A percentile compares a stretch with the other conserved stretches of the same genome.
These are phyloP conservation scores for Mythimna vitellina DNA, from an alignment of 2,888 invertebrate genomes.

Conservation along the genomic window DNA sequence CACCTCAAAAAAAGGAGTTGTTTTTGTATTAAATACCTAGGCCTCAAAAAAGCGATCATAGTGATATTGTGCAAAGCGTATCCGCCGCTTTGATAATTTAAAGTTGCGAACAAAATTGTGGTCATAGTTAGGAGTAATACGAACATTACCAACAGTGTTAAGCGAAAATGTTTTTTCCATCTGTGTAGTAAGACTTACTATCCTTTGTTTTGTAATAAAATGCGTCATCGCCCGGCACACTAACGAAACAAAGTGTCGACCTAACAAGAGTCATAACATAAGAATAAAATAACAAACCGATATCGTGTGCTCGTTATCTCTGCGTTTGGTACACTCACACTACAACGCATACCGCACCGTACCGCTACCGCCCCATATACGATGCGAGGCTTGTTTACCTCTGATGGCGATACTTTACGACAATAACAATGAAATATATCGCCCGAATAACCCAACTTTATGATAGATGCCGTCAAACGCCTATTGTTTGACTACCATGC, in stretches of 20 bases:
- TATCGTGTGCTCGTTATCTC: slow-evolving; percentile 80
- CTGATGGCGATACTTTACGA: slow-evolving; percentile 40
- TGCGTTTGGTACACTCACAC: slow-evolving; percentile 69
- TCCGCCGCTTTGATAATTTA: not conserved
- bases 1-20: too few relatives aligned
- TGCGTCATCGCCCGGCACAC: slow-evolving; percentile 50
- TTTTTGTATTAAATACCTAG: not conserved
- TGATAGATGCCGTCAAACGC: slow-evolving; percentile 35
- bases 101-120: slow-evolving; percentile 6
- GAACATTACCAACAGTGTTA: not conserved
- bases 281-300: slow-evolving; percentile 79
- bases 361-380: slow-evolving; percentile 26
- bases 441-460: slow-evolving; percentile 42
- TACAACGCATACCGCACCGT: slow-evolving; percentile 29
- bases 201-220: slow-evolving; percentile 48
- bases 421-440: slow-evolving; percentile 47
- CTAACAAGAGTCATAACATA: slow-evolving; percentile 79
- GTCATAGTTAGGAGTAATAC: not conserved
- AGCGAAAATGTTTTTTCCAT: slow-evolving; percentile 21
- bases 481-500: slow-evolving; percentile 48
- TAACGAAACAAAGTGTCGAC: slow-evolving; percentile 71
- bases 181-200: not conserved
- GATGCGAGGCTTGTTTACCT: slow-evolving; percentile 54
- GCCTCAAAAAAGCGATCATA: not conserved
- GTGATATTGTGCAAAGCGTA: not conserved